phyloP scores from a whole-genome alignment of 2,113 vertebrate genomes.

The Rhineura floridana region DNA sequence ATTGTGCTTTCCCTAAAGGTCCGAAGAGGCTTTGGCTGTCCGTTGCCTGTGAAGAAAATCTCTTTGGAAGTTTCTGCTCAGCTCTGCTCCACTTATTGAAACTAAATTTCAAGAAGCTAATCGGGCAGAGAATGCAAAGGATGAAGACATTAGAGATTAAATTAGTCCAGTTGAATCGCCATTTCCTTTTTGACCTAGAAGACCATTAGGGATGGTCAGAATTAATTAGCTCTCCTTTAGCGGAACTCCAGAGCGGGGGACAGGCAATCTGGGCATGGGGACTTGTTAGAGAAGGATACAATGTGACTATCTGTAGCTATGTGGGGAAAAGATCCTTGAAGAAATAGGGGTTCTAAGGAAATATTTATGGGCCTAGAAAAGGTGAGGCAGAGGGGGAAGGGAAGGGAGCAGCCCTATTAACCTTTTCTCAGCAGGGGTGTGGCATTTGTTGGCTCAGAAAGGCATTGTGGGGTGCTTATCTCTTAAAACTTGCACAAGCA shows the following conservation, averaged over 20 bases:
- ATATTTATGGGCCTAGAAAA: fast-evolving
- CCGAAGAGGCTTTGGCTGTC: slow-evolving; percentile 35
- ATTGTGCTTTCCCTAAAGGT: slow-evolving; percentile 10
- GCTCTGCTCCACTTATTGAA: slow-evolving; percentile 71
- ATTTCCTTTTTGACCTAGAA: slow-evolving; percentile 71
- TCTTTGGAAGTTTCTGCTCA: slow-evolving; percentile 74
- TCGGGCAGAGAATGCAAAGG: slow-evolving; percentile 75
- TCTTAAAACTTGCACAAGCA: not conserved
- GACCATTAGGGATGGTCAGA: slow-evolving; percentile 70
- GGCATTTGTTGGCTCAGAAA: not conserved
- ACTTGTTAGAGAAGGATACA: slow-evolving; percentile 34
- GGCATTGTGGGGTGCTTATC: not conserved
- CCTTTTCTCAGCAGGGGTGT: fast-evolving
- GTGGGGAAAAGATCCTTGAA: not conserved
- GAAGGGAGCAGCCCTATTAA: not conserved
- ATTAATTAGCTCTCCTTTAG: slow-evolving; percentile 71
- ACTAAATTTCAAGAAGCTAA: slow-evolving; percentile 74
- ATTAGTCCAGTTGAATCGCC: slow-evolving; percentile 73
- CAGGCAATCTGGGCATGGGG: not conserved
- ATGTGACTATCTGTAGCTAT: slow-evolving; percentile 42
- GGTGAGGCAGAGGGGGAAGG: not conserved
- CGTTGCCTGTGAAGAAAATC: slow-evolving; percentile 67
- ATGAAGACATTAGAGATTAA: slow-evolving; percentile 75
- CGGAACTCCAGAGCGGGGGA: slow-evolving; percentile 43
- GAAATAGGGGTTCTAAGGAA: not conserved